Evolutionary conservation across 2,797 vertebrate genomes (phyloP).

Genomic region (Neostethus bicornis): DNA sequence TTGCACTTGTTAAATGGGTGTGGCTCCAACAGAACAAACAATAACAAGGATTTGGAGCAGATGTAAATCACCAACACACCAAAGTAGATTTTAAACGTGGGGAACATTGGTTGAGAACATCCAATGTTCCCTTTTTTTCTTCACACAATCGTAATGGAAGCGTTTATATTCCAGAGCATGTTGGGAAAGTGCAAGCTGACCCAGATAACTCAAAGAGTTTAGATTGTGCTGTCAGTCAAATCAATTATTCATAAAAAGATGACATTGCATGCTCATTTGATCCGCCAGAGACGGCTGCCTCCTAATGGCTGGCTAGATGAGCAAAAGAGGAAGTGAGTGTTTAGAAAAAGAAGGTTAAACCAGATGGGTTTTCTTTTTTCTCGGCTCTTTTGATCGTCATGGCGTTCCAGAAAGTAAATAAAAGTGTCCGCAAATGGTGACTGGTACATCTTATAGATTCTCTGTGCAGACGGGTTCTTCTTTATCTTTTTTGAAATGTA

Average conservation of each 20-base stretch:
- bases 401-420: background rate
- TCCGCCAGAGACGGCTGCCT: slow-evolving; percentile 39
- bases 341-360: slow-evolving; percentile 39
- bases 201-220: slow-evolving; percentile 66
- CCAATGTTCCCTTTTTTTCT: slow-evolving; percentile 22
- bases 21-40: slow-evolving; percentile 68
- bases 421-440: background rate
- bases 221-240: slow-evolving; percentile 63
- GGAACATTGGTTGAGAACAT: slow-evolving; percentile 5
- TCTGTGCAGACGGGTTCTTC: slow-evolving; percentile 24
- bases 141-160: slow-evolving; percentile 36
- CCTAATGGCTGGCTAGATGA: slow-evolving; percentile 42
- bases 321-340: slow-evolving; percentile 46
- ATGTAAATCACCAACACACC: slow-evolving; percentile 52
- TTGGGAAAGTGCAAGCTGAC: slow-evolving; percentile 37
- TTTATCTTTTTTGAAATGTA: too few relatives aligned
- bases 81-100: slow-evolving; percentile 35
- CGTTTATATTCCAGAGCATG: slow-evolving; percentile 27
- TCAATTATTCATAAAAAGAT: slow-evolving; percentile 71
- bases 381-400: slow-evolving; percentile 10
- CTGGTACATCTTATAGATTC: slow-evolving; percentile 1
- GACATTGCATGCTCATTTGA: slow-evolving; percentile 43
- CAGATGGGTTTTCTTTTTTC: slow-evolving; percentile 15
- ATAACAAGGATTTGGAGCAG: slow-evolving; percentile 45
- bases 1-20: slow-evolving; percentile 64